phyloP scores from a whole-genome alignment of 2,797 vertebrate species.

The Onychomys leucogaster region DNA sequence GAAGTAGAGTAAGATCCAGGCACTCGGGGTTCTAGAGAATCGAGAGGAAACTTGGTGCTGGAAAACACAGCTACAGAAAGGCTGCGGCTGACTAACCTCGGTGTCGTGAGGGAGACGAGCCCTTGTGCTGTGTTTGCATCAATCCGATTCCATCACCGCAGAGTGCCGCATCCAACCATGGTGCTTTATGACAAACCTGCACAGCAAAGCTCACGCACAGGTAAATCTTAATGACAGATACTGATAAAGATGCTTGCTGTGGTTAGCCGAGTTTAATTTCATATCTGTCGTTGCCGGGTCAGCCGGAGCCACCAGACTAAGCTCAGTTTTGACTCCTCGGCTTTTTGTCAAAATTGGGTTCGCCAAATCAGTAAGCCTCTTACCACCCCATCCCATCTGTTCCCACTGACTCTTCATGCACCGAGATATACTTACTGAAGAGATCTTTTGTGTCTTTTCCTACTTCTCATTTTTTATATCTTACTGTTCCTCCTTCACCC shows the following conservation, averaged over 20 bases:
- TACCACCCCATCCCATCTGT: background rate
- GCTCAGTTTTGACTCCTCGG: constrained; percentile 19
- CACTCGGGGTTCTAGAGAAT: constrained; percentile 35
- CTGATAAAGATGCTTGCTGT: background rate
- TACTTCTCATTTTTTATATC: background rate
- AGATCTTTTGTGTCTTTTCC: background rate
- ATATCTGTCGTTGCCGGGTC: background rate
- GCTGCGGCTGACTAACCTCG: background rate
- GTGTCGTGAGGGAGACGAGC: background rate
- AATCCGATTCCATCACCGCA: background rate
- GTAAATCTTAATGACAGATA: constrained; percentile 39
- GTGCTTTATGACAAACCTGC: background rate
- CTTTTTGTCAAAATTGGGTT: constrained; percentile 53
- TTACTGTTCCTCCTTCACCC: background rate
- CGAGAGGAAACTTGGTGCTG: constrained; percentile 18
- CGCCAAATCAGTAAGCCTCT: constrained; percentile 39
- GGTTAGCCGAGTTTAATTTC: constrained; percentile 4
- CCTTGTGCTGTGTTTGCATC: background rate
- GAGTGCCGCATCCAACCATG: background rate
- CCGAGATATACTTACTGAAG: background rate
- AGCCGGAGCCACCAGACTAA: background rate
- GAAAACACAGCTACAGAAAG: background rate
- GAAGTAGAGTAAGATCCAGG: background rate
- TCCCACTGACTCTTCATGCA: background rate
- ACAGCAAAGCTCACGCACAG: background rate